Base-by-base conservation (phyloP, 2,888 invertebrate genomes). In the Mongoloraphidia duomilia region DNA sequence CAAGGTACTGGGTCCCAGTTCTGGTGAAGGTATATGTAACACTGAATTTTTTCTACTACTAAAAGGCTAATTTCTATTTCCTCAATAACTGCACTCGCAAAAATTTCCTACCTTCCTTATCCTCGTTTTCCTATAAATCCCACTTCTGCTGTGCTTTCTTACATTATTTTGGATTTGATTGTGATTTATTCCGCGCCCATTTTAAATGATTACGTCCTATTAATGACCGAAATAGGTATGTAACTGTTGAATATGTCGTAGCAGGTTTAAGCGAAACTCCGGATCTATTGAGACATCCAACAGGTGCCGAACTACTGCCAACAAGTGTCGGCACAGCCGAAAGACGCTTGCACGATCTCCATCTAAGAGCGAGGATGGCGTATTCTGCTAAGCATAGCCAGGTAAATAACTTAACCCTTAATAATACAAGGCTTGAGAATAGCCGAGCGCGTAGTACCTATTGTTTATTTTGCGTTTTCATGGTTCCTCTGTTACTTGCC, bases 251-350 rank as follows among this genome's bases (percentile, higher is more conserved):
- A 44, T 43, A 26, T 26, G 51, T 47, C 42, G 34, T 58, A 56
- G 17, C 51, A 67, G 65, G 66, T 46, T 59, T 68, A 42, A 67
- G 66, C 55, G 72, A 72, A 56, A 71, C 72, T 3, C 70, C 72
- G 2, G 72, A 72, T 59, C 59, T 72, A 14, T 59, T 71, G 37
- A 61, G 70, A 48, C 61, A 71, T 50, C 69, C 72, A 13, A 66
- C 67, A 26, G 62, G 62, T 38, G 58, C 60, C 9, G 65, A 64
- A 47, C 53, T 63, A 36, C 58, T 64, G 34, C 41, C 40, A 17
- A 54, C 52, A 26, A 57, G 57, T 50, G 53, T 54, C 39, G 58
- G 59, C 8, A 59, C 61, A 49, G 59, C 60, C 8, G 59, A 61
- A n/a, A 63, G 64, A 57, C 62, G 67, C 5, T 58, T 68, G 13